Percentiles rank a stretch among this genome's conserved stretches.
These are phyloP conservation scores for Tragelaphus buxtoni DNA, from an alignment of 2,113 vertebrate species.

Conservation along the genomic window DNA sequence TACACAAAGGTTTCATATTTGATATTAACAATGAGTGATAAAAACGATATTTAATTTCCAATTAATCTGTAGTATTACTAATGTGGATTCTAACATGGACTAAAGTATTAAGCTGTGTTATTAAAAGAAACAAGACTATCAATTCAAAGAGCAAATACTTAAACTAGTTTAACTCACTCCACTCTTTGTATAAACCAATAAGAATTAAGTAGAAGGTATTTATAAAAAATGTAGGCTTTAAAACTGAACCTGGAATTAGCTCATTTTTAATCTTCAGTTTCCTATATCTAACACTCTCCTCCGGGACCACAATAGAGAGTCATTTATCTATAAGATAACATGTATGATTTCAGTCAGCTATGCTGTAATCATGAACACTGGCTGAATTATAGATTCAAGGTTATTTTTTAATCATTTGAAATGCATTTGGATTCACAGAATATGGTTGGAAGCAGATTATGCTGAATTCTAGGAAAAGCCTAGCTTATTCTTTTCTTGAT, in stretches of 20 bases:
- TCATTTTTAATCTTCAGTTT: constrained; percentile 27
- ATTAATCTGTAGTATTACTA: background rate
- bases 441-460: constrained; percentile 66
- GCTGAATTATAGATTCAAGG: constrained; percentile 35
- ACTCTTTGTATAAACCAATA: background rate
- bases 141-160: background rate
- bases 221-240: constrained; percentile 29
- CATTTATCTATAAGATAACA: constrained; percentile 33
- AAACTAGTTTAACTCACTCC: background rate
- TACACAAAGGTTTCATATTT: background rate
- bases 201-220: background rate
- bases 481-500: constrained; percentile 73
- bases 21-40: background rate
- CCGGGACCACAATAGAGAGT: background rate
- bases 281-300: background rate
- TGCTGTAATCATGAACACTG: background rate
- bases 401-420: constrained; percentile 58
- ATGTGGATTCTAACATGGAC: background rate
- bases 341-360: background rate
- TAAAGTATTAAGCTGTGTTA: background rate
- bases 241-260: constrained; percentile 6
- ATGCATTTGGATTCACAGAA: constrained; percentile 51
- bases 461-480: constrained; percentile 71
- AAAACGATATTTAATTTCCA: background rate
- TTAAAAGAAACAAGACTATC: background rate